Evolutionary conservation across 2,797 vertebrate genomes (phyloP).

Genomic region (Rhynchotus rufescens): DNA sequence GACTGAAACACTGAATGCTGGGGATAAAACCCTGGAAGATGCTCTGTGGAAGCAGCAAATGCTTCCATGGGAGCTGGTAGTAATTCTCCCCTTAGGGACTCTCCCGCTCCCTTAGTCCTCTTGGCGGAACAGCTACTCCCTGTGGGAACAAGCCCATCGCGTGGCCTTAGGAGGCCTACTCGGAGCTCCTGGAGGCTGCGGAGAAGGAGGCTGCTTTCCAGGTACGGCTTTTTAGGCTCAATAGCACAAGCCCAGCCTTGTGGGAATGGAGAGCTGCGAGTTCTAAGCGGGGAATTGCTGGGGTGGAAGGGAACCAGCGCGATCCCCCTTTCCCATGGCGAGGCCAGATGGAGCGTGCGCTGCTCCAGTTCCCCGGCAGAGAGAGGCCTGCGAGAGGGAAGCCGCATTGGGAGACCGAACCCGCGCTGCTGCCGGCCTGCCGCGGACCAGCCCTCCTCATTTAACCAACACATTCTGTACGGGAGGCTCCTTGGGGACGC

Average conservation of each 20-base stretch:
- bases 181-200: not conserved
- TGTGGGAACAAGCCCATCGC: fast-evolving
- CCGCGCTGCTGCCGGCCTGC: slow-evolving; percentile 24
- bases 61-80: not conserved
- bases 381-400: slow-evolving; percentile 53
- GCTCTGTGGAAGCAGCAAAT: not conserved
- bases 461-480: slow-evolving; percentile 38
- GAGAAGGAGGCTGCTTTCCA: not conserved
- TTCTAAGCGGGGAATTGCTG: not conserved
- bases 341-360: not conserved
- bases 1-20: not conserved
- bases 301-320: slow-evolving; percentile 41
- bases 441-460: slow-evolving; percentile 2
- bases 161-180: not conserved
- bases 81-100: not conserved
- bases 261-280: not conserved
- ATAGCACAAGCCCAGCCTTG: fast-evolving
- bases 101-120: not conserved
- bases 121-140: not conserved
- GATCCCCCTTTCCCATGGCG: slow-evolving; percentile 33
- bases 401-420: not conserved
- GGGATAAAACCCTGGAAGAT: not conserved
- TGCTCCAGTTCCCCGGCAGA: slow-evolving; percentile 28
- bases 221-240: not conserved
- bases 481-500: slow-evolving; percentile 24